Conservation (phyloP, 2,888 invertebrate genomes). For the Amiota mariae region DNA sequence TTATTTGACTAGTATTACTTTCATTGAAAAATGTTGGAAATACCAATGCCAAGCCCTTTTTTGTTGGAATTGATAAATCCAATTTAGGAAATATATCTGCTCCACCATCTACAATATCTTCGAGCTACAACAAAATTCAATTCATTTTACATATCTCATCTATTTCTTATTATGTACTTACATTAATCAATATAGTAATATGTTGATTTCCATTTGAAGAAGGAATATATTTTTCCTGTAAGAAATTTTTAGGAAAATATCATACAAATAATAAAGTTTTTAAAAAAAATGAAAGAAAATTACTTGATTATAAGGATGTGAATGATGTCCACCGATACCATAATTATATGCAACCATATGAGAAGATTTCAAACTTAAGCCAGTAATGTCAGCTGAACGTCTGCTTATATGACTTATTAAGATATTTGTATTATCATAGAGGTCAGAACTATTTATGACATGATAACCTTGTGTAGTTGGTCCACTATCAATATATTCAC, state of each 20-base stretch:
- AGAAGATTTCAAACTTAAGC: no score
- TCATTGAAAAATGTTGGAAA: neutral
- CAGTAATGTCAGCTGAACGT: no score
- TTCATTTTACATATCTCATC: neutral
- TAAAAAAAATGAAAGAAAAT: no score
- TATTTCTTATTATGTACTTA: neutral
- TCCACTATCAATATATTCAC: neutral
- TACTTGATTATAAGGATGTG: no score
- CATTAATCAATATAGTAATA: neutral
- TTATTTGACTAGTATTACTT: neutral
- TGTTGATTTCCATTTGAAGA: neutral
- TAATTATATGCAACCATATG: constrained; percentile 29
- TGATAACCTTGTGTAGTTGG: neutral
- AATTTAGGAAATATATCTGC: neutral
- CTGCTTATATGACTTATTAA: neutral
- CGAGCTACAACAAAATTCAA: constrained; percentile 35
- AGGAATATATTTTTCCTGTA: constrained; percentile 37
- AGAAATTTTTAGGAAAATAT: no score
- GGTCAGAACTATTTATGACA: neutral
- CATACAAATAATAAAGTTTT: constrained; percentile 16
- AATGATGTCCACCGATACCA: constrained; percentile 41
- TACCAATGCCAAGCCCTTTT: neutral
- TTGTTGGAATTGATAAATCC: neutral
- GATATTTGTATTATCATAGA: neutral
- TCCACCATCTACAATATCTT: constrained; percentile 37